Evolutionary conservation across 1,140 invertebrate species (phyloP).

Genomic region (Mizuhopecten yessoensis): DNA sequence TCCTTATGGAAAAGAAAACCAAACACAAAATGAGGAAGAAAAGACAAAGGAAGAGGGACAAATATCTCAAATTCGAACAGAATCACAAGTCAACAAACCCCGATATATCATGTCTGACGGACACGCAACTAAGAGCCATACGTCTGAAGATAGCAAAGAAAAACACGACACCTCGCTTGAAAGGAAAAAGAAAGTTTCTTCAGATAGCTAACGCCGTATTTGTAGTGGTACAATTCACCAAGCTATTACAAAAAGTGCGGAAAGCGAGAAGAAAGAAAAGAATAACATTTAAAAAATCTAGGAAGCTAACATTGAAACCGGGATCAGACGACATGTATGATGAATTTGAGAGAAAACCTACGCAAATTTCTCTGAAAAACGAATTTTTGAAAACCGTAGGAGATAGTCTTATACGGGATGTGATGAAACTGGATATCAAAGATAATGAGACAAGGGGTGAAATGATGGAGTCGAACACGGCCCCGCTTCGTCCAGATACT

Average conservation of each 20-base stretch:
- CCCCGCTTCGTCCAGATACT: neutral
- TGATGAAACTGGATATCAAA: constrained; percentile 36
- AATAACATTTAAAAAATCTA: constrained; percentile 36
- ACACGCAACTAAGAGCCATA: constrained; percentile 50
- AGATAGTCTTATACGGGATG: constrained; percentile 19
- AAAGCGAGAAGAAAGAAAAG: constrained; percentile 29
- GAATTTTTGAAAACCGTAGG: constrained; percentile 54
- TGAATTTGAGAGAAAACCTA: constrained; percentile 30
- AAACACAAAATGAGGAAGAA: constrained; percentile 60
- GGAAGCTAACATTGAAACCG: constrained; percentile 33
- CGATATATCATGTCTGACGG: neutral
- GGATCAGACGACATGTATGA: neutral
- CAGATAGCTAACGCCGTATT: constrained; percentile 53
- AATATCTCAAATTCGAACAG: constrained; percentile 8
- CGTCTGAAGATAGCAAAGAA: constrained; percentile 51
- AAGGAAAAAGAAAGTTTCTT: constrained; percentile 51
- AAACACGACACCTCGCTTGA: neutral
- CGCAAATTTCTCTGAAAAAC: constrained; percentile 44
- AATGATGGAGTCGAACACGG: neutral
- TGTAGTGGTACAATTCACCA: constrained; percentile 47
- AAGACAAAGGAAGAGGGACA: constrained; percentile 48
- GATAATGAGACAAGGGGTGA: neutral
- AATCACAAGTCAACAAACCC: neutral
- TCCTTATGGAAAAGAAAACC: constrained; percentile 47
- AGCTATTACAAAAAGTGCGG: constrained; percentile 42